A percentile compares a stretch with the other conserved stretches of the same genome.
These are phyloP conservation scores for Forbesichthys papilliferus DNA, from an alignment of 2,113 vertebrate species.

Conservation along the genomic window DNA sequence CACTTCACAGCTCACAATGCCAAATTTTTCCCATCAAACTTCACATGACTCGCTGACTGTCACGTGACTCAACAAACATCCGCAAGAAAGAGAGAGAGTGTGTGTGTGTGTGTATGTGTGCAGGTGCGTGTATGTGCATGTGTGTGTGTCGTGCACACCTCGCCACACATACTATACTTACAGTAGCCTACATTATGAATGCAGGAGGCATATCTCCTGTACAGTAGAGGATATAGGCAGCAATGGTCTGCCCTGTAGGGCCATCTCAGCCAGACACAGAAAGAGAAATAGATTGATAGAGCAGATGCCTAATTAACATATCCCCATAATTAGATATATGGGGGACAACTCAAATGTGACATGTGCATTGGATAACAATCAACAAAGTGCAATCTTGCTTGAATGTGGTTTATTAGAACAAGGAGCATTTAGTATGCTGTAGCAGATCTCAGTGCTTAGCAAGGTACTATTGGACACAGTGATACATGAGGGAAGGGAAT, in stretches of 20 bases:
- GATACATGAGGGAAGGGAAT: too few species aligned
- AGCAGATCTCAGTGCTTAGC: too few species aligned
- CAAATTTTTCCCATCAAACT: not conserved
- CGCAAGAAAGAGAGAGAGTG: not conserved
- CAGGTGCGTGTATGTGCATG: not conserved
- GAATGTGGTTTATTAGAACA: too few species aligned
- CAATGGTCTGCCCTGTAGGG: too few species aligned
- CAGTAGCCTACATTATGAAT: too few species aligned
- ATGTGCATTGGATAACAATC: not conserved
- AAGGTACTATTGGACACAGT: too few species aligned
- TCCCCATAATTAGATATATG: constrained; percentile 67
- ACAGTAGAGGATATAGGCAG: not conserved
- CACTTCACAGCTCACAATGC: constrained; percentile 15
- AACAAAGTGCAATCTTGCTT: too few species aligned
- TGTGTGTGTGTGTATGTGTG: not conserved
- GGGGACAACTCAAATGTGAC: constrained; percentile 62
- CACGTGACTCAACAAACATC: too few species aligned
- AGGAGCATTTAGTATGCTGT: too few species aligned
- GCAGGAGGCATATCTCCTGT: too few species aligned
- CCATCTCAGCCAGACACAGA: not conserved
- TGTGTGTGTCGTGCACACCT: not conserved
- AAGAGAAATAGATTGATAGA: constrained; percentile 5
- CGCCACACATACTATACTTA: not conserved
- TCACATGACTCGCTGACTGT: too few species aligned
- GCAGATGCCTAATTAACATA: constrained; percentile 76